A percentile compares a stretch with the other conserved stretches of the same genome.
Conservation (phyloP, 2,113 vertebrate species). For the Sminthopsis crassicaudata region DNA sequence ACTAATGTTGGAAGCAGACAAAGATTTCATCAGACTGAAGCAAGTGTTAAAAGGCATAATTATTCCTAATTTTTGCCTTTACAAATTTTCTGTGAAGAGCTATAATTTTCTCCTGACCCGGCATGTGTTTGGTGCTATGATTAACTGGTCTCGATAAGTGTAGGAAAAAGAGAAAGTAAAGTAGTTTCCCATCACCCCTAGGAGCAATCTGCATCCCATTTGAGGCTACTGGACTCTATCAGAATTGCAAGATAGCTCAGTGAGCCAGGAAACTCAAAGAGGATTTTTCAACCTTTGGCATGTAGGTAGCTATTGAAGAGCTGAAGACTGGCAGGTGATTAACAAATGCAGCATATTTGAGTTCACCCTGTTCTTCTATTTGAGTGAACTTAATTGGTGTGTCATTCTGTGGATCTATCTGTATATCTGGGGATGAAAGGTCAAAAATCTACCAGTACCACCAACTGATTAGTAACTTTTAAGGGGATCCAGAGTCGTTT, state of each 20-base stretch:
- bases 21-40: neutral
- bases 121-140: neutral
- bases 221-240: neutral
- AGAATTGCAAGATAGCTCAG: neutral
- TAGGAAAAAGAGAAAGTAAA: neutral
- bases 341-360: conserved; percentile 38
- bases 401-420: conserved; percentile 29
- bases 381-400: conserved; percentile 50
- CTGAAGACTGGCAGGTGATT: conserved; percentile 39
- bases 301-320: conserved; percentile 19
- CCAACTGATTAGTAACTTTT: conserved; percentile 33
- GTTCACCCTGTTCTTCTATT: neutral
- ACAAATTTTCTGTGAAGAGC: neutral
- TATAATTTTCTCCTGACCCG: neutral
- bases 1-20: conserved; percentile 7
- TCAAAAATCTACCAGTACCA: conserved; percentile 34
- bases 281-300: conserved; percentile 32
- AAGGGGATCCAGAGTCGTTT: neutral
- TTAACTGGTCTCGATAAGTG: conserved; percentile 11
- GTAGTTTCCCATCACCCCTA: neutral
- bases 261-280: conserved; percentile 18
- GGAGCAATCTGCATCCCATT: conserved; percentile 26
- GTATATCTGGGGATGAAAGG: conserved; percentile 53
- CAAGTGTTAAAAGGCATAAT: conserved; percentile 17
- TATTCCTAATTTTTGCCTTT: conserved; percentile 52